These are phyloP conservation scores for Melanargia galathea DNA, from an alignment of 2,888 invertebrate genomes.

Conservation along the genomic window DNA sequence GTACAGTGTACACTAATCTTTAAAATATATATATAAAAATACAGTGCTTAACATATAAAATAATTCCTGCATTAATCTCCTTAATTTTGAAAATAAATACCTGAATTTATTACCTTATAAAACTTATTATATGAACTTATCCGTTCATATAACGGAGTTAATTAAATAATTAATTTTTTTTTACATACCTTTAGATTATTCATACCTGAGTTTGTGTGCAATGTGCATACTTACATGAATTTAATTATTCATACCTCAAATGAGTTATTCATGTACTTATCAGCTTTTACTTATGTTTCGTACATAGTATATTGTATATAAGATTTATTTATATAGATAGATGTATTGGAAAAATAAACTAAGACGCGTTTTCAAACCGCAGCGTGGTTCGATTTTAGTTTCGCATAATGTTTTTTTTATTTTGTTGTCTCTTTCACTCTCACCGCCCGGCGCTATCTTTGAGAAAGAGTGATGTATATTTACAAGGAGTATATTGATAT, in stretches of 20 bases:
- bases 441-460: constrained; percentile 53
- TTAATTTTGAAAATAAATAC: no score
- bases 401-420: constrained; percentile 52
- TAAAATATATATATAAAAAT: no score
- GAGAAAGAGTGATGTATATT: constrained; percentile 62
- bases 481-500: constrained; percentile 54
- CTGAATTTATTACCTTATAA: no score
- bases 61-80: no score
- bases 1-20: no score
- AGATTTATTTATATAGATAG: no score
- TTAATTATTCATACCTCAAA: neutral
- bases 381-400: constrained; percentile 14
- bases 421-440: constrained; percentile 60
- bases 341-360: constrained; percentile 5
- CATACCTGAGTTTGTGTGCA: neutral
- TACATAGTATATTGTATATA: no score
- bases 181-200: neutral
- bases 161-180: neutral
- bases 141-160: no score
- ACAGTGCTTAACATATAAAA: no score
- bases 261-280: neutral
- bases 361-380: constrained; percentile 20
- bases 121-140: no score
- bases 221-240: neutral
- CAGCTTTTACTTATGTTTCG: neutral